phyloP scores from a whole-genome alignment of 2,113 vertebrate genomes.

The Motacilla tschutschensis region DNA sequence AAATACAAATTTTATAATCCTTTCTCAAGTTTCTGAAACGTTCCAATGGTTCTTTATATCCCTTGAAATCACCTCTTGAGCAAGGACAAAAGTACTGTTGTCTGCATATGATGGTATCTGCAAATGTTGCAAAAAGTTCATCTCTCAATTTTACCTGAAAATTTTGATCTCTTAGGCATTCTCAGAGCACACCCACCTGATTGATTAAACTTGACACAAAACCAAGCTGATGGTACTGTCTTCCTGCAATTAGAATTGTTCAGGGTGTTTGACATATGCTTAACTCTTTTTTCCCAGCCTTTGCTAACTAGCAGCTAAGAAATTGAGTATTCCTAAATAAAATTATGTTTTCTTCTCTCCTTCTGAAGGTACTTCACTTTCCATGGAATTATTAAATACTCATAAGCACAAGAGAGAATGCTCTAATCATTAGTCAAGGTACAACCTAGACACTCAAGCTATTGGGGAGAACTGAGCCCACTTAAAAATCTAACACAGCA shows the following conservation, averaged over 20 bases:
- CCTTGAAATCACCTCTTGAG: background rate
- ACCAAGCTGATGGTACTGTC: background rate
- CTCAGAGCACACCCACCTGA: background rate
- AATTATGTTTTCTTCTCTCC: background rate
- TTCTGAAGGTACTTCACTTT: background rate
- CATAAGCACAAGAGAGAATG: background rate
- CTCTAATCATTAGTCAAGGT: background rate
- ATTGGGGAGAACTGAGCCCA: background rate
- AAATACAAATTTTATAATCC: background rate
- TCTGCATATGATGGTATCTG: background rate
- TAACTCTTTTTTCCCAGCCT: background rate
- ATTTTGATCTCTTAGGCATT: background rate
- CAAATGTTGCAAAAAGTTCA: background rate
- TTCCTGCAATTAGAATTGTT: background rate
- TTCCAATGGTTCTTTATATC: background rate
- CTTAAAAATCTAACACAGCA: background rate
- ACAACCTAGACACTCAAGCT: background rate
- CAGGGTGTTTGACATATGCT: background rate
- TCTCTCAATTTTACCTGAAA: background rate
- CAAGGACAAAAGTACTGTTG: background rate
- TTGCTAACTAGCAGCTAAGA: background rate
- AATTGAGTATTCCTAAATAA: background rate
- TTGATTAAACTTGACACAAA: background rate
- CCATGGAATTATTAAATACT: background rate
- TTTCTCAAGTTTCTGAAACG: background rate